Percentiles rank a stretch among this genome's conserved stretches.
Conservation (phyloP, 1,140 invertebrate genomes). For the Aphelenchoides avenae region DNA sequence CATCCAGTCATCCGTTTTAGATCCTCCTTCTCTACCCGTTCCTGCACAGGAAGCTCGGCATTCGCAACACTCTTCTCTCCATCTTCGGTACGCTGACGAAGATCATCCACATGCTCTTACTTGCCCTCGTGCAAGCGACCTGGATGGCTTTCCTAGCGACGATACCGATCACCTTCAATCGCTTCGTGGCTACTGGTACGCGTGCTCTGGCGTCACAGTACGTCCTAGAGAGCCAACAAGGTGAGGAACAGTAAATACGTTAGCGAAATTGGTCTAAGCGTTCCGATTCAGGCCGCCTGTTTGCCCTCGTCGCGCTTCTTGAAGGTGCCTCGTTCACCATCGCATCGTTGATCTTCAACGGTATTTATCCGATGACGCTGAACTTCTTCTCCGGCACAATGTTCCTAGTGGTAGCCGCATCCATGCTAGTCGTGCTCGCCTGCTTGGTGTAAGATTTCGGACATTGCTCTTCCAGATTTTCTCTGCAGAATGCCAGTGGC, state of each 20-base stretch:
- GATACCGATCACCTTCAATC: constrained; percentile 33
- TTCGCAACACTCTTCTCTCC: constrained; percentile 36
- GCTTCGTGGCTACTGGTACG: constrained; percentile 50
- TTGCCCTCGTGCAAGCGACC: constrained; percentile 34
- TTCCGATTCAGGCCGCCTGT: constrained; percentile 44
- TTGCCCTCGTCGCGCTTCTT: constrained; percentile 45
- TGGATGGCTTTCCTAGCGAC: constrained; percentile 33
- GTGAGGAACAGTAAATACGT: constrained; percentile 10
- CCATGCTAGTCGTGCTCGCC: constrained; percentile 20
- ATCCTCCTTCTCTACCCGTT: constrained; percentile 38
- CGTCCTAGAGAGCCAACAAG: constrained; percentile 43
- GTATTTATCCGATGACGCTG: constrained; percentile 47
- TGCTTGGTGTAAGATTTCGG: constrained; percentile 33
- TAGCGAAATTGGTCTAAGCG: constrained; percentile 1
- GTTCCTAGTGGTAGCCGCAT: constrained; percentile 22
- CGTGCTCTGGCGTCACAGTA: constrained; percentile 41
- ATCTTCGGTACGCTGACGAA: constrained; percentile 41
- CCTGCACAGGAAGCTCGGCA: constrained; percentile 21
- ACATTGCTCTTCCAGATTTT: constrained; percentile 16
- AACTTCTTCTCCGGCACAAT: constrained; percentile 51
- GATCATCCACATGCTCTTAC: constrained; percentile 38
- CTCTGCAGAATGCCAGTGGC: too few relatives aligned
- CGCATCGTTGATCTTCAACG: constrained; percentile 53
- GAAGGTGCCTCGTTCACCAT: constrained; percentile 43
- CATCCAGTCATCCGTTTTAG: not conserved